Percentiles rank a stretch among this genome's conserved stretches.
Evolutionary conservation across 2,113 vertebrate species (phyloP).

Genomic region (Malurus melanocephalus): DNA sequence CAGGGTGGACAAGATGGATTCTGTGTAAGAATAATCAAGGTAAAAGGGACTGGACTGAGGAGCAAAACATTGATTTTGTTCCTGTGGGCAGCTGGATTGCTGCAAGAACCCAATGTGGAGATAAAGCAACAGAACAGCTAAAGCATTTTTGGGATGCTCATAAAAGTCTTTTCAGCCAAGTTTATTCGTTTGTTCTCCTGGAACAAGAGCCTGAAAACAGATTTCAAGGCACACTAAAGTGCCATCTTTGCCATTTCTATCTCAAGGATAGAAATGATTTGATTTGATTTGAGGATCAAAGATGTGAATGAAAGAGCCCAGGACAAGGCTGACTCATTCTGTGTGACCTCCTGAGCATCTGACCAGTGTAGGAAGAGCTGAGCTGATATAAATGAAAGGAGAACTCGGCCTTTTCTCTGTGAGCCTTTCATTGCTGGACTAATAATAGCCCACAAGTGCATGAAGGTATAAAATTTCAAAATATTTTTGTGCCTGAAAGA

Average conservation of each 20-base stretch:
- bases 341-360: constrained; percentile 11
- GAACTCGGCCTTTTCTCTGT: background rate
- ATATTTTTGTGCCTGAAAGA: background rate
- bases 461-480: background rate
- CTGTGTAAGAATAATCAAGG: background rate
- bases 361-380: constrained; percentile 3
- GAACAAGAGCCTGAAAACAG: background rate
- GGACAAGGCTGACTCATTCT: background rate
- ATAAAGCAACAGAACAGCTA: background rate
- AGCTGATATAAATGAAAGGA: background rate
- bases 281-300: constrained; percentile 11
- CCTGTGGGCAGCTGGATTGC: background rate
- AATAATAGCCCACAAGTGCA: background rate
- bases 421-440: background rate
- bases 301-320: background rate
- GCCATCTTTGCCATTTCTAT: background rate
- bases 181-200: background rate
- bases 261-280: no score
- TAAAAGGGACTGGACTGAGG: background rate
- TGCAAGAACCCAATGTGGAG: background rate
- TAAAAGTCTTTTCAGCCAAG: background rate
- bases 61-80: background rate
- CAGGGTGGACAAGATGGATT: background rate
- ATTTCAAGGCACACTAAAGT: background rate
- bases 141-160: background rate